Conservation (phyloP, 2,888 invertebrate species). For the Exephanes ischioxanthus region DNA sequence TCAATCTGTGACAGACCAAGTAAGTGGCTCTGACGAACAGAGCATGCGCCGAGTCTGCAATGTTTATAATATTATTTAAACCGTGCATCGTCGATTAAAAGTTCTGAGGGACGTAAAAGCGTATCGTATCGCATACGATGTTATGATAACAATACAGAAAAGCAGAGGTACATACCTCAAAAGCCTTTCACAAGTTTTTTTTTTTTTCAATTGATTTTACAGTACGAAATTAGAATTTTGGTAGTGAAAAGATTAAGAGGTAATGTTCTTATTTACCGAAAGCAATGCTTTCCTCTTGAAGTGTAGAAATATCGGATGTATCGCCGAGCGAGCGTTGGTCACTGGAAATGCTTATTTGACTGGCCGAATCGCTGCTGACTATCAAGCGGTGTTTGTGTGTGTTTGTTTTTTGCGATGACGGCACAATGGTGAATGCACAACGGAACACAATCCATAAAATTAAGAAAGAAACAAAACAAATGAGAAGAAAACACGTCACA, state of each 20-base stretch:
- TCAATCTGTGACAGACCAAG: constrained; percentile 96
- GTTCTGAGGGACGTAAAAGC: constrained; percentile 21
- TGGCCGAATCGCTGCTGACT: constrained; percentile 84
- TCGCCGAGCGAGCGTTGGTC: constrained; percentile 84
- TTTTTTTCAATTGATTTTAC: constrained; percentile 36
- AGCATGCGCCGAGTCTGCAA: constrained; percentile 93
- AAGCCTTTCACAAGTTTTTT: constrained; percentile 46
- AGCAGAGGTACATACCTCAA: constrained; percentile 63
- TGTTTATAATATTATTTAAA: constrained; percentile 63
- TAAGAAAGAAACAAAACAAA: constrained; percentile 70
- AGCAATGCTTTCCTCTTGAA: constrained; percentile 84
- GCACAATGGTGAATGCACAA: constrained; percentile 82
- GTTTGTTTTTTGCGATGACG: constrained; percentile 74
- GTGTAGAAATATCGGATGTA: constrained; percentile 83
- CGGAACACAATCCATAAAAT: constrained; percentile 80
- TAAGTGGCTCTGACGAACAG: constrained; percentile 97
- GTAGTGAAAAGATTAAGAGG: constrained; percentile 59
- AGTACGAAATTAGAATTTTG: constrained; percentile 41
- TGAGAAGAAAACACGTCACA: constrained; percentile 70
- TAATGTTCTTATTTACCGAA: constrained; percentile 82
- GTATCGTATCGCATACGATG: constrained; percentile 34
- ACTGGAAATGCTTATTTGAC: constrained; percentile 85
- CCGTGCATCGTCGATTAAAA: background rate
- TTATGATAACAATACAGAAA: constrained; percentile 51
- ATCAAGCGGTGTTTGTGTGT: constrained; percentile 79